Conservation (phyloP, 2,888 invertebrate species). For the Caenorhabditis japonica region DNA sequence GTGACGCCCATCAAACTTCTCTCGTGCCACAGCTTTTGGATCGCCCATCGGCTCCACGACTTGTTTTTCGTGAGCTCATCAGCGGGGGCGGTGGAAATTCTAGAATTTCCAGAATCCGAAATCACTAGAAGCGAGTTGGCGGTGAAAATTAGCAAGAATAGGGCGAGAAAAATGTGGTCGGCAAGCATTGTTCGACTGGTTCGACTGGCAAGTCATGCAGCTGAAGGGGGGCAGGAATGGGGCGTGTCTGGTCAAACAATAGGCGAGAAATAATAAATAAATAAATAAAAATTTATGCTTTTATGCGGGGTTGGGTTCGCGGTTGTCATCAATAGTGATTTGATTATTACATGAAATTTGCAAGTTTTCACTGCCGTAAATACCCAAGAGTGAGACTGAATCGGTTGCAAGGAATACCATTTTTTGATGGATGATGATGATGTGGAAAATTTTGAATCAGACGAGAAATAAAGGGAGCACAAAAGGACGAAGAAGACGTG, state of each 20-base stretch:
- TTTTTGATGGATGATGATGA: no score
- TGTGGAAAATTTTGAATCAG: no score
- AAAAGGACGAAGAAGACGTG: no score
- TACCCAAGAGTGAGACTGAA: no score
- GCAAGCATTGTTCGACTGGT: slow-evolving; percentile 13
- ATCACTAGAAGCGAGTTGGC: slow-evolving; percentile 1
- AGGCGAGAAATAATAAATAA: background rate
- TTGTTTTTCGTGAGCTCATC: slow-evolving; percentile 46
- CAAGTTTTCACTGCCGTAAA: no score
- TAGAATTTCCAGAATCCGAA: background rate
- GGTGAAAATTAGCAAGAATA: background rate
- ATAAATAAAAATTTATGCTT: slow-evolving; percentile 33
- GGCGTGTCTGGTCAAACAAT: background rate
- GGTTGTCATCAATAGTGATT: no score
- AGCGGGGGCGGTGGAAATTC: no score
- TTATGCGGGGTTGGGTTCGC: no score
- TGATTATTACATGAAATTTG: no score
- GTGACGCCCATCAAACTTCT: slow-evolving; percentile 52
- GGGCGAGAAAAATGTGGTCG: slow-evolving; percentile 11
- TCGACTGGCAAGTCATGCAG: background rate
- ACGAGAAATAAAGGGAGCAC: no score
- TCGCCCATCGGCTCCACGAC: slow-evolving; percentile 52
- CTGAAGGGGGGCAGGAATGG: background rate
- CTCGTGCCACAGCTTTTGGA: slow-evolving; percentile 57
- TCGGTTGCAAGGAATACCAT: no score